These are phyloP conservation scores for Hypothenemus hampei DNA, from an alignment of 1,140 invertebrate genomes.

Conservation along the genomic window DNA sequence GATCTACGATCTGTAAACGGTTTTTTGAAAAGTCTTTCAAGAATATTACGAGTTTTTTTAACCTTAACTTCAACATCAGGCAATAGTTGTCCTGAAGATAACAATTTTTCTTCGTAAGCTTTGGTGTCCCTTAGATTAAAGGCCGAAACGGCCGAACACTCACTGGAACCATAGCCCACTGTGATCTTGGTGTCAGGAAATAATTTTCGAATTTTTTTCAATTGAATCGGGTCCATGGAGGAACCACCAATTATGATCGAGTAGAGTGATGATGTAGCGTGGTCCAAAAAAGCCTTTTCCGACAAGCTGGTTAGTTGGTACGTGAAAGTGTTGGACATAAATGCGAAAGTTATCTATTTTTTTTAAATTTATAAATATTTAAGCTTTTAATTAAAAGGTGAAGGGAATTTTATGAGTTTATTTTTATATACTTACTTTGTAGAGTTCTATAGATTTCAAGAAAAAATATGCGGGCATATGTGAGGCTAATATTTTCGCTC, in stretches of 20 bases:
- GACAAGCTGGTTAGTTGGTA: conserved; percentile 40
- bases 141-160: conserved; percentile 36
- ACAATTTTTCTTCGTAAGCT: conserved; percentile 34
- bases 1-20: conserved; percentile 51
- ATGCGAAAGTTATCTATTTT: conserved; percentile 41
- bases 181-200: conserved; percentile 41
- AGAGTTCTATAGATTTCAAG: conserved; percentile 44
- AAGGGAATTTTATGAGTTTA: background rate
- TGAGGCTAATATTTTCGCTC: conserved; percentile 37
- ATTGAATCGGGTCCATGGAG: conserved; percentile 36
- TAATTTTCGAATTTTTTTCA: conserved; percentile 37
- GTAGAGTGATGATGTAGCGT: conserved; percentile 42
- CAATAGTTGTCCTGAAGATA: conserved; percentile 42
- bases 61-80: conserved; percentile 45
- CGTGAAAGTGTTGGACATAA: conserved; percentile 39
- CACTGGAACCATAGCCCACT: conserved; percentile 48
- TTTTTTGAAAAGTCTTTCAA: background rate
- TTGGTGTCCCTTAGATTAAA: conserved; percentile 19
- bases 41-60: conserved; percentile 11
- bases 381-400: background rate
- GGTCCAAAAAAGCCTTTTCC: conserved; percentile 35
- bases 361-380: background rate
- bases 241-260: conserved; percentile 43
- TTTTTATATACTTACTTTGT: conserved; percentile 39
- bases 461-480: conserved; percentile 41